Evolutionary conservation across 1,140 invertebrate genomes (phyloP).

Genomic region (Drosophila repletoides): DNA sequence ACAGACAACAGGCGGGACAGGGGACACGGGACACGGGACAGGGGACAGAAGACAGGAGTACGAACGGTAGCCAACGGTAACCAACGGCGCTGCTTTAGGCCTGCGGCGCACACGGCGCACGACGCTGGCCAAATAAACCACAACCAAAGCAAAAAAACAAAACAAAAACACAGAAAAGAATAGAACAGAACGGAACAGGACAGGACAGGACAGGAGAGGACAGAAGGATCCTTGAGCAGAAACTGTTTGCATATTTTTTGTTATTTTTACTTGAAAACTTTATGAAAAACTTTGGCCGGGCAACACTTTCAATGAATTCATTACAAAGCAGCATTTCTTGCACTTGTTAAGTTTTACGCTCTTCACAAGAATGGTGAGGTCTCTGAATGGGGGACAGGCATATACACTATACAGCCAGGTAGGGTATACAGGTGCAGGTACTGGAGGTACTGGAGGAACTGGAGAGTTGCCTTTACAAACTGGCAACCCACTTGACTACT

Average conservation of each 20-base stretch:
- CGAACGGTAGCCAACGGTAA: background rate
- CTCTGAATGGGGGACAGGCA: too few species aligned
- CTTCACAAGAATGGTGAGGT: conserved; percentile 20
- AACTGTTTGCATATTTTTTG: conserved; percentile 17
- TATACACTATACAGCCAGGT: background rate
- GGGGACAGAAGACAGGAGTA: background rate
- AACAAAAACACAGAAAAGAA: background rate
- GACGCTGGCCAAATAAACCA: conserved; percentile 23
- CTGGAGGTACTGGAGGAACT: too few species aligned
- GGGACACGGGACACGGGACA: background rate
- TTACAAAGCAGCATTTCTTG: conserved; percentile 64
- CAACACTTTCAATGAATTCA: conserved; percentile 69
- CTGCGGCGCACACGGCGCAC: conserved; percentile 31
- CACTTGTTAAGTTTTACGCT: conserved; percentile 64
- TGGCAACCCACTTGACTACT: conserved; percentile 46
- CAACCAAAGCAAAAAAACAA: background rate
- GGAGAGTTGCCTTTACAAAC: conserved; percentile 45
- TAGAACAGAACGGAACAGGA: background rate
- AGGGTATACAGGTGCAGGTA: too few species aligned
- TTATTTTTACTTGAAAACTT: conserved; percentile 25
- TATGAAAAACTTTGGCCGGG: conserved; percentile 43
- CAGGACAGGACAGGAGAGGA: background rate
- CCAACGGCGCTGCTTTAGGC: conserved; percentile 27
- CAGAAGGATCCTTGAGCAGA: conserved; percentile 31
- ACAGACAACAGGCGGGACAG: background rate